Base-by-base conservation (phyloP, 2,888 invertebrate genomes). In the Chrysodeixis includens region DNA sequence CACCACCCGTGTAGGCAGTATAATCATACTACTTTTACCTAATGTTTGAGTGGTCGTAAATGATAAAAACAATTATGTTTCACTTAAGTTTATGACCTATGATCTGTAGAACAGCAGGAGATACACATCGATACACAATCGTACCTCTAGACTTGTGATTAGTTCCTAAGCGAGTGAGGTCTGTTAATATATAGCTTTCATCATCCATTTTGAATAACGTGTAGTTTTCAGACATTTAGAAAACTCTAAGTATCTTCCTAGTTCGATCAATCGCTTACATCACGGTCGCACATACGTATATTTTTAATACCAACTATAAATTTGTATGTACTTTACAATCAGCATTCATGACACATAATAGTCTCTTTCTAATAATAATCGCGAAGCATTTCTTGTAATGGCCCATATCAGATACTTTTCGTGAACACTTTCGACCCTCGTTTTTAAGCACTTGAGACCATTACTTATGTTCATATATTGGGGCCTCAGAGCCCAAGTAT, bases 161-260 rank as follows among this genome's bases (percentile, higher is more conserved):
- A 30, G 30, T 54, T 54, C 10, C 16, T 54, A 30, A 54, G 56
- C 76, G 76, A 79, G 78, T 81, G 52, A 81, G 71, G 55, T 81
- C 74, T 72, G 74, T 73, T 78, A 65, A 67, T 66, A 68, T 62
- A 63, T 55, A 62, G 66, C 70, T 78, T 79, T 74, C 55, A 61
- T 75, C 62, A 71, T 52, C 51, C 46, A 71, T 79, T 74, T 66
- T 53, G 62, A 61, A 54, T 69, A 66, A 62, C 54, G 5, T 59
- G 62, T 78, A 74, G 73, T 56, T 14, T 63, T 70, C 71, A 51
- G 26, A 64, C 72, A 62, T 60, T 53, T 75, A 66, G 44, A 40
- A 53, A 61, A 63, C 14, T 54, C 26, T 22, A 55, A 16, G 26
- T 30, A 56, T 56, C 14, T 30, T 64, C 22, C 22, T 60, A 60